phyloP scores from a whole-genome alignment of 1,140 invertebrate genomes.

The Atta texana region DNA sequence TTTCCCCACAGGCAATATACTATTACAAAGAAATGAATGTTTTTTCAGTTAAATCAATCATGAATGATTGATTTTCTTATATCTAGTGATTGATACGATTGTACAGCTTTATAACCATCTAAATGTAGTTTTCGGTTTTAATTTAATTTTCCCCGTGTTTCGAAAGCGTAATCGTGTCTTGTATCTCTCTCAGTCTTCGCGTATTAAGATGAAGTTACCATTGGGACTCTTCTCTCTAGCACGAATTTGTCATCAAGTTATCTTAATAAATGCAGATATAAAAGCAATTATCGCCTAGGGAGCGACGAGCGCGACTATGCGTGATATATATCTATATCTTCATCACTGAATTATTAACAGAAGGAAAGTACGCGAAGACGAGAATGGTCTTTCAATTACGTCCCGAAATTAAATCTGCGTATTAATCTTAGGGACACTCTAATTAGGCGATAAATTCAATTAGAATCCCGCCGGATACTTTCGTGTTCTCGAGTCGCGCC shows the following conservation, averaged over 20 bases:
- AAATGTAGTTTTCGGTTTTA: neutral
- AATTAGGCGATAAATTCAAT: slow-evolving; percentile 59
- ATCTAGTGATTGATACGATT: neutral
- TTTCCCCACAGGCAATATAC: neutral
- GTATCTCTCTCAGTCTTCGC: slow-evolving; percentile 21
- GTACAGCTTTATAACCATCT: neutral
- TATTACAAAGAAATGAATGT: neutral
- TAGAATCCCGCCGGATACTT: slow-evolving; percentile 40
- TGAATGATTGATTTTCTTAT: slow-evolving; percentile 7
- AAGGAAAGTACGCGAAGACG: slow-evolving; percentile 51
- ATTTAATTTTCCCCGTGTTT: slow-evolving; percentile 22
- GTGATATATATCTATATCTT: slow-evolving; percentile 41
- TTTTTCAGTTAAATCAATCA: neutral
- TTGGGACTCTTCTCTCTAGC: neutral
- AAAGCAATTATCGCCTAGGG: slow-evolving; percentile 49
- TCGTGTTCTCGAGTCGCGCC: neutral
- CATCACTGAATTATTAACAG: slow-evolving; percentile 51
- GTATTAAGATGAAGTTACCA: slow-evolving; percentile 36
- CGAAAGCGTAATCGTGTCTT: slow-evolving; percentile 3
- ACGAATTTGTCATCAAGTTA: slow-evolving; percentile 54
- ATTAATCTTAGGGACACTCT: slow-evolving; percentile 31
- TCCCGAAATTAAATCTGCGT: slow-evolving; percentile 49
- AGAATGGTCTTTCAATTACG: slow-evolving; percentile 56
- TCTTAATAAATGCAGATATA: slow-evolving; percentile 65
- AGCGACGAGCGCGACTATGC: slow-evolving; percentile 16